phyloP scores from a whole-genome alignment of 2,113 vertebrate species.

The Lonchura striata region DNA sequence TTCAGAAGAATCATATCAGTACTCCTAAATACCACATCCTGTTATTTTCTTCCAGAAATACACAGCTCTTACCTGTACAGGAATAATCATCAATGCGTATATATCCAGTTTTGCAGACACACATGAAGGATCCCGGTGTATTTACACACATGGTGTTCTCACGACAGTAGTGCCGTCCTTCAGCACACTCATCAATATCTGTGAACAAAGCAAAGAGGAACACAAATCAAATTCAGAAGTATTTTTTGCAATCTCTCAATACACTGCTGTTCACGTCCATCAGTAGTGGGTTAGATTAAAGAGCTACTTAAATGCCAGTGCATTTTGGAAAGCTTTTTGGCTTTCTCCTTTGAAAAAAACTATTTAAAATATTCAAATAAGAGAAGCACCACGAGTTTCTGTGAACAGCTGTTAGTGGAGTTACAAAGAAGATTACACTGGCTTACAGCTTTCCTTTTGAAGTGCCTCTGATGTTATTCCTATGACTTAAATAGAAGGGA shows the following conservation, averaged over 20 bases:
- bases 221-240: neutral
- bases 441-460: conserved; percentile 31
- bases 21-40: neutral
- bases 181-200: conserved; percentile 97
- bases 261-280: neutral
- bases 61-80: conserved; percentile 86
- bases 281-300: neutral
- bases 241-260: neutral
- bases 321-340: neutral
- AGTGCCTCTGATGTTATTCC: neutral
- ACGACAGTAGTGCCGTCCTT: conserved; percentile 94
- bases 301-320: neutral
- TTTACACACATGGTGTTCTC: conserved; percentile 98
- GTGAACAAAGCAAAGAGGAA: conserved; percentile 1
- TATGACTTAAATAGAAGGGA: neutral
- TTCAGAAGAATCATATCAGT: neutral
- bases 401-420: neutral
- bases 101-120: conserved; percentile 93
- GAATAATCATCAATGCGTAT: conserved; percentile 98
- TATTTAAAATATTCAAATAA: neutral
- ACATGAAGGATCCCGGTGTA: conserved; percentile 94
- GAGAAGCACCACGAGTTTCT: neutral
- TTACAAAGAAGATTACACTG: conserved; percentile 23
- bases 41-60: neutral
- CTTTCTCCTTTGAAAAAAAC: neutral